phyloP scores from a whole-genome alignment of 2,888 invertebrate species.

The Ormyrus rosae region DNA sequence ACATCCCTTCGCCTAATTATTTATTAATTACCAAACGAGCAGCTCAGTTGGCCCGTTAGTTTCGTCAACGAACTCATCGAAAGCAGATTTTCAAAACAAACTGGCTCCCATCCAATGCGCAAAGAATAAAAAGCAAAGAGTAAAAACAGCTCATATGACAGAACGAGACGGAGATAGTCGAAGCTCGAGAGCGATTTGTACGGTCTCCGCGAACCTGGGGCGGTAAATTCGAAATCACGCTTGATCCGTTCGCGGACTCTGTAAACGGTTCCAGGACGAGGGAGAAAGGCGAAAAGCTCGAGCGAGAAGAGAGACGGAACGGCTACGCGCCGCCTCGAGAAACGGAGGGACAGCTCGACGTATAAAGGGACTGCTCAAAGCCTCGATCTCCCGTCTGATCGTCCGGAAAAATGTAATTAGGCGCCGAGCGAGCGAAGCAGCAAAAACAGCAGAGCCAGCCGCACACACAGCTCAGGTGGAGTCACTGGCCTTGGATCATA shows the following conservation, averaged over 20 bases:
- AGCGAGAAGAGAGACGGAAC: neutral
- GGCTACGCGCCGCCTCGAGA: neutral
- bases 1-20: neutral
- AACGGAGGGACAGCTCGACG: neutral
- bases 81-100: conserved; percentile 9
- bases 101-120: neutral
- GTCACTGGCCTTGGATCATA: neutral
- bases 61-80: neutral
- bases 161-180: neutral
- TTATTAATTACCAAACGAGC: neutral
- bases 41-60: neutral
- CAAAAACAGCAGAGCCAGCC: neutral
- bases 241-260: neutral
- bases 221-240: conserved; percentile 39
- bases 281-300: neutral
- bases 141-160: neutral
- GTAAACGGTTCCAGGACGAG: neutral
- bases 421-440: neutral
- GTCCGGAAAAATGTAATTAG: conserved; percentile 49
- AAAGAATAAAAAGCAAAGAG: neutral
- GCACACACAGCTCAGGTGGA: neutral
- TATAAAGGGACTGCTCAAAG: conserved; percentile 7
- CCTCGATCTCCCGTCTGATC: conserved; percentile 31
- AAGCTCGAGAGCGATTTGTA: conserved; percentile 8
- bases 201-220: neutral